Base-by-base conservation (phyloP, 2,888 invertebrate species). In the Nymphalis urticae region DNA sequence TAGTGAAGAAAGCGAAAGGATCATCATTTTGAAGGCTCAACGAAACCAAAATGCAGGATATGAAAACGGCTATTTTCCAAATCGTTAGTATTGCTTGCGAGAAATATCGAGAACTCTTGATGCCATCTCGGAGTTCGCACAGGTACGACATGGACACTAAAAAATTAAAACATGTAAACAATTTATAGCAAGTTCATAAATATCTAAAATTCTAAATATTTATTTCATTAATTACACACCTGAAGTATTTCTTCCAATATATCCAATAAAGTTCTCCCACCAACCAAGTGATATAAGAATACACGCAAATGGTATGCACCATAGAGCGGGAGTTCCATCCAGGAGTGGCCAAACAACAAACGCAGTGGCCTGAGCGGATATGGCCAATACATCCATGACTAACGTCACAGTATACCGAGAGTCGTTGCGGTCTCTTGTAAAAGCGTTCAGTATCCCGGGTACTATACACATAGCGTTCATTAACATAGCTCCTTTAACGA, bases 401-500 rank as follows among this genome's bases (percentile, higher is more conserved):
- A 94, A 77, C 77, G 90, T 92, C 51, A 88, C 73, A 1, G 75
- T 75, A 64, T 90, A 89, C 63, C 82, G 80, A n/a, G 83, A 75
- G 60, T 91, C 88, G 17, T 78, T 79, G 21, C 79, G 77, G 66
- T 92, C 89, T 68, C 93, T 84, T 2, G 89, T 84, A 48, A 85
- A 85, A 81, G 94, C 93, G 94, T 96, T 95, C 42, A 96, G 88
- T 69, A 97, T 75, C n/a, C 95, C 95, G 0, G 98, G 98, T 16
- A 97, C 85, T 75, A 98, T 93, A 81, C 97, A 97, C 73, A 97
- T 93, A 27, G 96, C 97, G 85, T 96, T 97, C 80, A 97, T 96
- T 64, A 98, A 88, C 95, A 97, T 96, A 1, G 96, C 95, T 1
- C 96, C 97, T 82, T 96, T 96, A 13, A 97, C 93, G 0, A 96